Percentiles rank a stretch among this genome's conserved stretches.
These are phyloP conservation scores for Hermaeophaga mercurialis DNA, from an alignment of 2,888 invertebrate species.

Conservation along the genomic window DNA sequence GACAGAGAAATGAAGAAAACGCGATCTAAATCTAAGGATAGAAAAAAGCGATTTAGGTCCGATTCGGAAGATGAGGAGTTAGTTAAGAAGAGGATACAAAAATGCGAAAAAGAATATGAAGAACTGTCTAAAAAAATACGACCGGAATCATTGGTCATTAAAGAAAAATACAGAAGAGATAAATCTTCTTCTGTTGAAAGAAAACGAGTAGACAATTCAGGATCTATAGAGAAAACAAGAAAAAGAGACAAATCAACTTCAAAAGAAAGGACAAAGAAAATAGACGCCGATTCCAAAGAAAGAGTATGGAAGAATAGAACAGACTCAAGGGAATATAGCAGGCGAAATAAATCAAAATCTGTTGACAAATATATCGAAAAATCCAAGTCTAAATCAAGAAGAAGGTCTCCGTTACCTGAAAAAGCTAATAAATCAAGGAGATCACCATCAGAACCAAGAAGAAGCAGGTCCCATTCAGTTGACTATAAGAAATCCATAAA, in stretches of 20 bases:
- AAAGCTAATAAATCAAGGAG: constrained; percentile 5
- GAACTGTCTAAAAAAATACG: constrained; percentile 20
- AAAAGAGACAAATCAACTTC: constrained; percentile 12
- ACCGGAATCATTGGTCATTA: constrained; percentile 13
- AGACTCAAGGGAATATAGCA: constrained; percentile 22
- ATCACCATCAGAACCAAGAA: not conserved
- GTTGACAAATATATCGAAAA: constrained; percentile 7
- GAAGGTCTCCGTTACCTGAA: not conserved
- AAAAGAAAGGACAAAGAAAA: constrained; percentile 12
- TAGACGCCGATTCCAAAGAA: not conserved
- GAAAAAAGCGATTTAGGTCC: not conserved
- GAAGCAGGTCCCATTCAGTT: constrained; percentile 10
- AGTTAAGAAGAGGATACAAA: constrained; percentile 3
- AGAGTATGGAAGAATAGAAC: too few species aligned
- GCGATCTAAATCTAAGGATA: constrained; percentile 17
- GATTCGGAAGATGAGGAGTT: not conserved
- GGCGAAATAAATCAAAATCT: not conserved
- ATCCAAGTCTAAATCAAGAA: constrained; percentile 9
- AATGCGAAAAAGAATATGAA: constrained; percentile 9
- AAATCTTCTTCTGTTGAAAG: constrained; percentile 1
- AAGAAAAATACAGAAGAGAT: constrained; percentile 28
- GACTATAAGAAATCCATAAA: constrained; percentile 11
- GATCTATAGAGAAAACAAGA: too few species aligned
- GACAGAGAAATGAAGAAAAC: constrained; percentile 15
- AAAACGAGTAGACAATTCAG: not conserved